These are phyloP conservation scores for Pandemis heparana DNA, from an alignment of 2,888 invertebrate genomes.

Conservation along the genomic window DNA sequence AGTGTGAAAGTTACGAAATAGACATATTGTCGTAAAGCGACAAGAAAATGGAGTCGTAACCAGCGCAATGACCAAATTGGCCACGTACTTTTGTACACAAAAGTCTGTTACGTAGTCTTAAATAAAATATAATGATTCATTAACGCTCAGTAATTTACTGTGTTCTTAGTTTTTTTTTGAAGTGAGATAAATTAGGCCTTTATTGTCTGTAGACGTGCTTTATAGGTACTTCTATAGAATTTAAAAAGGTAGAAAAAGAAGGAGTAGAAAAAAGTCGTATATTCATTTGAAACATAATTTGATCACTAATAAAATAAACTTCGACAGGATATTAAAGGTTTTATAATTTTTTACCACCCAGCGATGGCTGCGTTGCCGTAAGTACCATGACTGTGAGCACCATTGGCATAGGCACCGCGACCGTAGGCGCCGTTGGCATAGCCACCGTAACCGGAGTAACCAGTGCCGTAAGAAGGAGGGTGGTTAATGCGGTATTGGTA, in stretches of 20 bases:
- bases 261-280: not conserved
- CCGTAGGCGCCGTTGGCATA: conserved; percentile 12
- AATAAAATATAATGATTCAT: too few species aligned
- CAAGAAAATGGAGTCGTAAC: not conserved
- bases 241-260: not conserved
- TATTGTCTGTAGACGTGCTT: too few species aligned
- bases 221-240: too few species aligned
- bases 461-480: conserved; percentile 18
- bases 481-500: conserved; percentile 19
- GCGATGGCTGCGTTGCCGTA: conserved; percentile 26
- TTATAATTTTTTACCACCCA: conserved; percentile 32
- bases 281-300: not conserved
- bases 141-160: too few species aligned
- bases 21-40: not conserved
- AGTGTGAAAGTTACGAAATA: conserved; percentile 1
- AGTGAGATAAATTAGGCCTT: too few species aligned
- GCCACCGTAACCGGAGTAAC: conserved; percentile 43
- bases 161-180: too few species aligned
- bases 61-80: not conserved
- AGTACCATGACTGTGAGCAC: conserved; percentile 16
- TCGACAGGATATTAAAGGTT: not conserved
- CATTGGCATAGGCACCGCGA: conserved; percentile 9
- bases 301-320: conserved; percentile 5
- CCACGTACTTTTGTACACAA: not conserved
- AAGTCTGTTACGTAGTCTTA: not conserved